phyloP scores from a whole-genome alignment of 2,888 invertebrate genomes.

The Diabrotica balteata region DNA sequence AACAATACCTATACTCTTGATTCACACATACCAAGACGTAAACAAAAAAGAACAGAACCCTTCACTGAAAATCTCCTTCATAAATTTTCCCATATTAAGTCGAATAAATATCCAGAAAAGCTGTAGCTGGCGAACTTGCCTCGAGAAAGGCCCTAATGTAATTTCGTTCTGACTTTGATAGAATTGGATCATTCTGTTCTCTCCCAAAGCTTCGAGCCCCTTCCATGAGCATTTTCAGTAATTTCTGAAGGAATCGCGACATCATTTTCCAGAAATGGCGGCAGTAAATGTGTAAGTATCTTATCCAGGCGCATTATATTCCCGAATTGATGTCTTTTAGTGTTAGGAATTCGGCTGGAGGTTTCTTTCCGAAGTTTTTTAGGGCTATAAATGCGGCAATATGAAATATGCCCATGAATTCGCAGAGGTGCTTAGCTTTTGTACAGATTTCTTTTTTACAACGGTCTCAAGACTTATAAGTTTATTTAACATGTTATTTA shows the following conservation, averaged over 20 bases:
- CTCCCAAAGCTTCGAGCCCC: conserved; percentile 42
- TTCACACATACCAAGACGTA: conserved; percentile 4
- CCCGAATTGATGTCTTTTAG: conserved; percentile 29
- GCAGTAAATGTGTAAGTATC: conserved; percentile 52
- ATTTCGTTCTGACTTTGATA: conserved; percentile 35
- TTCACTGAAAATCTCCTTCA: conserved; percentile 20
- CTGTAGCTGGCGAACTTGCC: conserved; percentile 27
- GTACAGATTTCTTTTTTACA: too few relatives aligned
- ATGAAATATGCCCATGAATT: conserved; percentile 16
- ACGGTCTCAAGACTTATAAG: too few relatives aligned
- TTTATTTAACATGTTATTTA: too few relatives aligned
- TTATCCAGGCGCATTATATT: conserved; percentile 43
- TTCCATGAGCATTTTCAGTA: conserved; percentile 49
- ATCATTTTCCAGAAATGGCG: conserved; percentile 50
- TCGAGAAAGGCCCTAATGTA: conserved; percentile 29
- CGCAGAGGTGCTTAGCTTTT: too few relatives aligned
- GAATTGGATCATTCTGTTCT: conserved; percentile 41
- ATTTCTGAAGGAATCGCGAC: conserved; percentile 48
- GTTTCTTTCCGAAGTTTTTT: conserved; percentile 15
- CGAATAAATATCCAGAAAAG: conserved; percentile 36
- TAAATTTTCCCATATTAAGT: conserved; percentile 33
- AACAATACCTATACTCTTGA: too few relatives aligned
- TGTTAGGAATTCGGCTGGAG: conserved; percentile 15
- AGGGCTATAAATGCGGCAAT: conserved; percentile 16
- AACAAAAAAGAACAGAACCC: conserved; percentile 14